phyloP scores from a whole-genome alignment of 2,888 invertebrate genomes.

The Linnaemya vulpina region DNA sequence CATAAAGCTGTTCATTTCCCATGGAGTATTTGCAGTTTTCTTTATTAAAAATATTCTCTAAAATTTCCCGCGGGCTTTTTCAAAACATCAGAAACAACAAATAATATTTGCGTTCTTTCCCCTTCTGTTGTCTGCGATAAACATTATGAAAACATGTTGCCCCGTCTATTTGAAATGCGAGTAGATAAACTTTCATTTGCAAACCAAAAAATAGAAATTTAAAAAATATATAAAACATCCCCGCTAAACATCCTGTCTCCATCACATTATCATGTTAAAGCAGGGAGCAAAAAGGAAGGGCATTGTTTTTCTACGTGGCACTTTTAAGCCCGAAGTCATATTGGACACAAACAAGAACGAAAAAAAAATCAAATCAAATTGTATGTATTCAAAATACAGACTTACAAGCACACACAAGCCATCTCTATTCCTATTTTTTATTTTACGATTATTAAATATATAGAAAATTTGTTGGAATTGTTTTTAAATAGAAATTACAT shows the following conservation, averaged over 20 bases:
- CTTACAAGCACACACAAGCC: neutral
- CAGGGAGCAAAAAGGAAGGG: neutral
- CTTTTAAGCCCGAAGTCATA: conserved; percentile 62
- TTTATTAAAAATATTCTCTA: conserved; percentile 39
- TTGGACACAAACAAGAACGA: conserved; percentile 30
- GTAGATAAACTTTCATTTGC: conserved; percentile 12
- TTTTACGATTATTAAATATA: conserved; percentile 28
- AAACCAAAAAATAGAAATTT: conserved; percentile 8
- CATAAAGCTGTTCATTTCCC: conserved; percentile 9
- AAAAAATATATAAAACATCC: neutral
- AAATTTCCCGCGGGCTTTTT: conserved; percentile 57
- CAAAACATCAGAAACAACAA: conserved; percentile 61
- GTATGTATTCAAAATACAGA: conserved; percentile 1
- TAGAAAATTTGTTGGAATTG: conserved; percentile 22
- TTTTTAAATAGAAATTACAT: conserved; percentile 39
- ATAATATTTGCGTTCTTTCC: conserved; percentile 19
- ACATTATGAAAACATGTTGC: conserved; percentile 61
- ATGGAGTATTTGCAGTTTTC: neutral
- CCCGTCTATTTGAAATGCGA: conserved; percentile 31
- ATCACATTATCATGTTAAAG: neutral
- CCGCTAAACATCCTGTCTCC: conserved; percentile 63
- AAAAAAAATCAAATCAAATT: conserved; percentile 1
- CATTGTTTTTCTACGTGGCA: conserved; percentile 48
- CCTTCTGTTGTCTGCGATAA: neutral
- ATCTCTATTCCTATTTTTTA: neutral